Base-by-base conservation (phyloP, 1,140 invertebrate genomes). In the Diuraphis noxia region DNA sequence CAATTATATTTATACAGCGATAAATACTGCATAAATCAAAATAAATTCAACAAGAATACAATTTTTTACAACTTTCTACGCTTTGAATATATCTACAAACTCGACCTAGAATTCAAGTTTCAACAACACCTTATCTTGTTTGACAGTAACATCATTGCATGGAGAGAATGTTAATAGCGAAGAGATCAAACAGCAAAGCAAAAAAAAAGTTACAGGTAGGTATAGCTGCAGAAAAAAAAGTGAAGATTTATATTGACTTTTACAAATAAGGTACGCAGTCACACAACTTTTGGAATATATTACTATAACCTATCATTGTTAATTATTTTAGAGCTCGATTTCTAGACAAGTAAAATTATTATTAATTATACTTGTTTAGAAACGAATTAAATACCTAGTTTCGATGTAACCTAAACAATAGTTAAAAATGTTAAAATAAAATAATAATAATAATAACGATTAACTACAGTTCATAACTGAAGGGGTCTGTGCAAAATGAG, bases 91-190 rank as follows among this genome's bases (percentile, higher is more conserved):
- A 63, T 88, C 36, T 72, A 72, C 56, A n/a, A 63, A 63, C 36
- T 56, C 86, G 49, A 88, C 86, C 86, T 88, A 88, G 86, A 63
- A 88, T 88, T 19, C n/a, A n/a, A n/a, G n/a, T n/a, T n/a, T n/a
- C 19, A 63, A 88, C 46, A 56, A 87, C 86, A 40, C 36, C 49
- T 88, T 88, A 63, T 88, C 49, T 88, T 19, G 49, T 88, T 88
- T 63, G 36, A 88, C 86, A 40, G 52, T 25, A 40, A 3, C 36
- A 40, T 63, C 38, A n/a, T 56, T 63, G 41, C 0, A 63, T 25
- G 49, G 49, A 63, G 36, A 63, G 49, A 88, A 88, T 40, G 86
- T 56, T 63, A n/a, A 23, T n/a, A 63, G 38, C 7, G 23, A 88
- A 56, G 43, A 88, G 25, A 56, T 56, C 17, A 25, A 34, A 87